Evolutionary conservation across 2,113 vertebrate species (phyloP).

Genomic region (Rhea americana): DNA sequence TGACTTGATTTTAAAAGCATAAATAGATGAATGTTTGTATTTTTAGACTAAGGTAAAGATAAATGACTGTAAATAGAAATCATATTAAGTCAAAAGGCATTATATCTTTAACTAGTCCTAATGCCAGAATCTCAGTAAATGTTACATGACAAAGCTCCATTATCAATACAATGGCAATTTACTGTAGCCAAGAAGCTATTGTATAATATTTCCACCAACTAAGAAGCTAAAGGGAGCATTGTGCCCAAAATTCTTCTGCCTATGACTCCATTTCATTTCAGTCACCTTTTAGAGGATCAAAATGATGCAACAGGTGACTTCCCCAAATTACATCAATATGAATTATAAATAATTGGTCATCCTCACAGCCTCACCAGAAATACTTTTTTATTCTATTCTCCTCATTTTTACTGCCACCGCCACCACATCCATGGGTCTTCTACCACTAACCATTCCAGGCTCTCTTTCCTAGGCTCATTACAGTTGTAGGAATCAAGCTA

Average conservation of each 20-base stretch:
- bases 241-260: background rate
- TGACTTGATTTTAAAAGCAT: constrained; percentile 6
- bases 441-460: background rate
- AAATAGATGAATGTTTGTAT: background rate
- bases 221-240: background rate
- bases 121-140: background rate
- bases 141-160: background rate
- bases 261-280: background rate
- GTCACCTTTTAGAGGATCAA: background rate
- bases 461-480: background rate
- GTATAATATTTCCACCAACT: background rate
- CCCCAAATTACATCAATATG: background rate
- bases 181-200: background rate
- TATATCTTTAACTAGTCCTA: background rate
- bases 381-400: background rate
- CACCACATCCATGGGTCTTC: background rate
- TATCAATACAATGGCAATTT: background rate
- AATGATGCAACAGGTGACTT: background rate
- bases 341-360: background rate
- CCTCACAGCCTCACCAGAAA: fast-evolving
- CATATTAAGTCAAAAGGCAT: constrained; percentile 12
- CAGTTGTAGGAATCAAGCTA: background rate
- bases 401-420: background rate
- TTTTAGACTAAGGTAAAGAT: constrained; percentile 25
- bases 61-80: constrained; percentile 20